These are phyloP conservation scores for Salminus brasiliensis DNA, from an alignment of 2,113 vertebrate species.

Conservation along the genomic window DNA sequence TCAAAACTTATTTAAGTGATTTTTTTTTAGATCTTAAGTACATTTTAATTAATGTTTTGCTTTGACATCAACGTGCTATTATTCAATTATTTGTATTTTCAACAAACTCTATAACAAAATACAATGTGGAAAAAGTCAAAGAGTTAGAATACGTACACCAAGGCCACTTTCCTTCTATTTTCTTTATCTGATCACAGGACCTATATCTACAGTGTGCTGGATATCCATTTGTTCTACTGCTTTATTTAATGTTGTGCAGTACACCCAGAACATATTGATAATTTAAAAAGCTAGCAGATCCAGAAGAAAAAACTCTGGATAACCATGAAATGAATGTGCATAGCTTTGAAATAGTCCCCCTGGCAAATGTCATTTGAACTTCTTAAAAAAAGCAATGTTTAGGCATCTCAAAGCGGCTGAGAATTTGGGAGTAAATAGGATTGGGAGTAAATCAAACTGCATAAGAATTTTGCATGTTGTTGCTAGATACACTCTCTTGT, in stretches of 20 bases:
- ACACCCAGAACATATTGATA: conserved; percentile 5
- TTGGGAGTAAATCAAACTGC: neutral
- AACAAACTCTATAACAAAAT: neutral
- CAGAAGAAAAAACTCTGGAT: neutral
- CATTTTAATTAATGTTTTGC: too few relatives aligned
- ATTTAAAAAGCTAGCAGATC: conserved; percentile 35
- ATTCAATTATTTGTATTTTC: too few relatives aligned
- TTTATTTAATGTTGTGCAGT: neutral
- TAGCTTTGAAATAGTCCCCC: conserved; percentile 19
- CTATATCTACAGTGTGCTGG: neutral
- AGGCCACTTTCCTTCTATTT: neutral
- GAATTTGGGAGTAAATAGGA: neutral
- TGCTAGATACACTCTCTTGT: neutral
- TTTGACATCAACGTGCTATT: too few relatives aligned
- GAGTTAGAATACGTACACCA: neutral
- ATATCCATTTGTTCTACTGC: neutral
- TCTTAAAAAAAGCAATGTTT: neutral
- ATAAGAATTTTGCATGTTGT: neutral
- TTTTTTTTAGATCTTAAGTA: neutral
- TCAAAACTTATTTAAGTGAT: neutral
- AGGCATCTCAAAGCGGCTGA: neutral
- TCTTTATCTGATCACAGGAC: neutral
- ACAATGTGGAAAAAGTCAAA: neutral
- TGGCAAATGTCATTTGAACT: conserved; percentile 22
- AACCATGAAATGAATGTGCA: conserved; percentile 19